Conservation (phyloP, 2,797 vertebrate genomes). For the Karalla daura region DNA sequence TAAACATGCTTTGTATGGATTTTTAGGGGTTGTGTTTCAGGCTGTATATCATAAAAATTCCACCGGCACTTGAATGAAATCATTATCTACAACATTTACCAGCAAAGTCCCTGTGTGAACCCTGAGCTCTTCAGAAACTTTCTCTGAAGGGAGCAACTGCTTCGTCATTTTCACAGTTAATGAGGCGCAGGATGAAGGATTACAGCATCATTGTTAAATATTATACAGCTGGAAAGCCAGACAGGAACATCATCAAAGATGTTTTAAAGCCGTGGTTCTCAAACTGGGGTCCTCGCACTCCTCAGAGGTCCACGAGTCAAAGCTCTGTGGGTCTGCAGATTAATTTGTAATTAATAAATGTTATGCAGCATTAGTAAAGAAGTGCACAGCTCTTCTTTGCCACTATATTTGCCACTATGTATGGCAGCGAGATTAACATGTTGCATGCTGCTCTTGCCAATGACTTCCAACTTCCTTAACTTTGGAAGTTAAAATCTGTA, state of each 20-base stretch:
- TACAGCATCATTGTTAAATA: conserved; percentile 6
- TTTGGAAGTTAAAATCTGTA: too few relatives aligned
- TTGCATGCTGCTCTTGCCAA: too few relatives aligned
- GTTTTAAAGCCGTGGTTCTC: too few relatives aligned
- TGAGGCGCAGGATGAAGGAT: conserved; percentile 26
- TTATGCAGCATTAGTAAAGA: too few relatives aligned
- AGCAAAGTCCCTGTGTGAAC: background rate
- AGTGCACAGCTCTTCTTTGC: too few relatives aligned
- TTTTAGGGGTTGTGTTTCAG: background rate
- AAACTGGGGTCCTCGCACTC: too few relatives aligned
- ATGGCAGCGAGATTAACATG: too few relatives aligned
- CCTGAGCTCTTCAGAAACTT: background rate
- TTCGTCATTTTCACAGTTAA: conserved; percentile 42
- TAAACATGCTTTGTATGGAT: background rate
- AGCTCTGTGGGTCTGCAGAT: too few relatives aligned
- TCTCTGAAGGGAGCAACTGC: conserved; percentile 24
- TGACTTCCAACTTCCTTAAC: too few relatives aligned
- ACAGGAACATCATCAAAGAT: background rate
- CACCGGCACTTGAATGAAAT: conserved; percentile 16
- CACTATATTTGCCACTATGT: too few relatives aligned
- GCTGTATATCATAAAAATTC: background rate
- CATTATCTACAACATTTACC: conserved; percentile 46
- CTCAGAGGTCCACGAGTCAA: too few relatives aligned
- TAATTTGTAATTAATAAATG: too few relatives aligned
- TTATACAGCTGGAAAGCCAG: background rate